A percentile compares a stretch with the other conserved stretches of the same genome.
Conservation (phyloP, 1,140 invertebrate species). For the Cyclina sinensis region DNA sequence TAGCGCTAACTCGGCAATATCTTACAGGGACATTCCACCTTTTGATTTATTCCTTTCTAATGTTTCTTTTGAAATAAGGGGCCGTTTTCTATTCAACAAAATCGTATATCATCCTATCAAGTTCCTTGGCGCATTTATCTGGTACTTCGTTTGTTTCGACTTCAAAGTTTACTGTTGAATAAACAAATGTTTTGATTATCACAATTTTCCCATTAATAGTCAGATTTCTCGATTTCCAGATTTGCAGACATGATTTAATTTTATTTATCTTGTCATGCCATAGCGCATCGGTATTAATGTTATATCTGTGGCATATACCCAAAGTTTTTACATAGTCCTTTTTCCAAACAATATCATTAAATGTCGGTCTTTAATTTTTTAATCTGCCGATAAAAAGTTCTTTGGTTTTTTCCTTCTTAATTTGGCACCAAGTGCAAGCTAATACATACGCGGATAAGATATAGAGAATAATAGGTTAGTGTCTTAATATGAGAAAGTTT, state of each 20-base stretch:
- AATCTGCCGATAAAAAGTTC: not conserved
- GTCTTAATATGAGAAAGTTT: no score
- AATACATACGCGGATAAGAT: no score
- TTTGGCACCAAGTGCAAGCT: no score
- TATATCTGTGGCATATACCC: not conserved
- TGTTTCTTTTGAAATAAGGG: no score
- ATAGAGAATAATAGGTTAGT: no score
- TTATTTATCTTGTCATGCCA: not conserved
- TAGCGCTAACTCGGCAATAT: no score
- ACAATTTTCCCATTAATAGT: not conserved
- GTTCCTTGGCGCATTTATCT: not conserved
- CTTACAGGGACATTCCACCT: no score
- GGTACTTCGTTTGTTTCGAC: not conserved
- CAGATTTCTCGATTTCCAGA: not conserved
- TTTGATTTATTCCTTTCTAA: no score
- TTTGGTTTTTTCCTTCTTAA: not conserved
- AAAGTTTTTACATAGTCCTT: not conserved
- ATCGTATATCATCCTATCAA: not conserved
- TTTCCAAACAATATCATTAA: not conserved
- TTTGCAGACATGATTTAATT: not conserved
- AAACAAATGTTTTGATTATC: not conserved
- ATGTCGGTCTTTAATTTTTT: not conserved
- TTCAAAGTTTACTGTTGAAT: not conserved
- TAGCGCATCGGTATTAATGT: not conserved
- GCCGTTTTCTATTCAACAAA: no score